Evolutionary conservation across 92 coral and sea anemone genomes (phyloP), one percentile per base, ranked within the genome.

Genomic region (Phenganax stokvisi): DNA sequence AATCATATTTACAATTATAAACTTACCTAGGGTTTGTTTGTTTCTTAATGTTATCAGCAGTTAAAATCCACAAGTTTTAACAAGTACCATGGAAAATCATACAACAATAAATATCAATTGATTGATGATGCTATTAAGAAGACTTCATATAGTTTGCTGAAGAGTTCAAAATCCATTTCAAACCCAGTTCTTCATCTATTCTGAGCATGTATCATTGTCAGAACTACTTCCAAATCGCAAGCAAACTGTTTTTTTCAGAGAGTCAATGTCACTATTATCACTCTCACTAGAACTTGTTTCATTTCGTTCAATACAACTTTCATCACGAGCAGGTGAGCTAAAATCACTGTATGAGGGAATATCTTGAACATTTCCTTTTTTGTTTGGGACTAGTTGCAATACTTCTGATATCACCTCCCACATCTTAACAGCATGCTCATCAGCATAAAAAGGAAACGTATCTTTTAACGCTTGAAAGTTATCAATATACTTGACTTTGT

Each of bases 391-490:
- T 7, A 72, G 57, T n/a, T 31, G 8, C 61, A 73, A 73, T 3
- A 73, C 77, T 5, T 83, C 85, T 0, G 57, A 83, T 6, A 83
- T 74, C 13, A 83, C 61, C 64, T 83, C 59, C 81, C 85, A 83
- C 8, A 81, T 76, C 51, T 85, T 81, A 51, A 67, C 12, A 30
- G 85, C 85, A 80, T 85, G 88, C 15, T 78, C 81, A 4, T 73
- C 77, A 44, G 61, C 57, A 20, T 80, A 81, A 67, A 81, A 85
- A 12, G 25, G 56, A 51, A 81, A 81, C 12, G 31, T 57, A 56
- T 54, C 16, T 63, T 73, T 75, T 52, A 85, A 58, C 4, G 67
- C 47, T 27, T 53, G 67, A 6, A 85, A 54, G 67, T 80, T 52
- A n/a, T 25, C 66, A 60, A 85, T 57, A 54, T 51, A 58, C 59